These are phyloP conservation scores for Leucophora obtusa DNA, from an alignment of 2,888 invertebrate species.

Conservation along the genomic window DNA sequence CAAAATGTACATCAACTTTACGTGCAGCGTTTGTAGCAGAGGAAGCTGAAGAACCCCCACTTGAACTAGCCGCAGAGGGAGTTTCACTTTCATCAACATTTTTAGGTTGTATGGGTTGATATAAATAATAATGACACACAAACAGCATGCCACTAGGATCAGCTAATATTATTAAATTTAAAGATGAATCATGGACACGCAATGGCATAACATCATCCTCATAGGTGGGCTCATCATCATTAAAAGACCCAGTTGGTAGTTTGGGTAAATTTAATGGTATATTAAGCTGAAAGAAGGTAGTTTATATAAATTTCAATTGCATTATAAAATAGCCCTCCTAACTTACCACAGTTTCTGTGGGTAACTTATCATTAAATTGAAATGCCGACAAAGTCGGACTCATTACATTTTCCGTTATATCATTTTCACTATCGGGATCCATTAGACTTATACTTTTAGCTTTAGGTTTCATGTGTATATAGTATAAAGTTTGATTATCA, in stretches of 20 bases:
- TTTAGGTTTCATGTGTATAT: slow-evolving; percentile 88
- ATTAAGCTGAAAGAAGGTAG: slow-evolving; percentile 82
- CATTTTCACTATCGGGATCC: slow-evolving; percentile 79
- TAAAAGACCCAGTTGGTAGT: slow-evolving; percentile 80
- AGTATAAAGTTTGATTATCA: slow-evolving; percentile 85
- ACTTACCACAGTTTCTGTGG: slow-evolving; percentile 91
- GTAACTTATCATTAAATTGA: slow-evolving; percentile 91
- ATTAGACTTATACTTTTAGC: slow-evolving; percentile 83
- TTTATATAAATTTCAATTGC: neutral
- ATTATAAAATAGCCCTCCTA: neutral
- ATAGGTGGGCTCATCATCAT: slow-evolving; percentile 80
- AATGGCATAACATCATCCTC: slow-evolving; percentile 90
- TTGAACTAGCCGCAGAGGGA: slow-evolving; percentile 61
- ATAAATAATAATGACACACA: slow-evolving; percentile 90
- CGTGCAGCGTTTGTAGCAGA: slow-evolving; percentile 49
- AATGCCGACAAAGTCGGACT: slow-evolving; percentile 89
- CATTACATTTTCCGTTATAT: slow-evolving; percentile 77
- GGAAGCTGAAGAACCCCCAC: slow-evolving; percentile 55
- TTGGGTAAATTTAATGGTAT: slow-evolving; percentile 90
- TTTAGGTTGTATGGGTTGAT: slow-evolving; percentile 83
- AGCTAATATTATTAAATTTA: slow-evolving; percentile 88
- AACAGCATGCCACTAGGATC: slow-evolving; percentile 86
- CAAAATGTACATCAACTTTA: slow-evolving; percentile 84
- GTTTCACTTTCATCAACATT: slow-evolving; percentile 71
- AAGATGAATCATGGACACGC: slow-evolving; percentile 88